Evolutionary conservation across 2,113 vertebrate genomes (phyloP).

Genomic region (Sisor rabdophorus): DNA sequence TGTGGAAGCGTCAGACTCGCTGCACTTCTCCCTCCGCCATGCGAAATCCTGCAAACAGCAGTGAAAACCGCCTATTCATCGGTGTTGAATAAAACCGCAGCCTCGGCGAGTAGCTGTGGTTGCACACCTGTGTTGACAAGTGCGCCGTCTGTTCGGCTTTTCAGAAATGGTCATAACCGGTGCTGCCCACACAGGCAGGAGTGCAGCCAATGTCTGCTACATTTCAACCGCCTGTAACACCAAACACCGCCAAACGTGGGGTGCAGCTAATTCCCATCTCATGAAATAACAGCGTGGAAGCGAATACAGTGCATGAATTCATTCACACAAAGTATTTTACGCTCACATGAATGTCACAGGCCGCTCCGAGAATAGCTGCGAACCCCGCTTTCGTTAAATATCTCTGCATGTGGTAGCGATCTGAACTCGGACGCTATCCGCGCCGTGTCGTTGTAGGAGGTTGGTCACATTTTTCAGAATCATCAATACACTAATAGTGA

Average conservation of each 20-base stretch:
- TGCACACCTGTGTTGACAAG: slow-evolving; percentile 59
- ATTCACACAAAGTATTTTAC: slow-evolving; percentile 18
- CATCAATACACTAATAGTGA: not conserved
- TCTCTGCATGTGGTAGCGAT: not conserved
- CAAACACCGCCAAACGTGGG: not conserved
- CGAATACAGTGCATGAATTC: slow-evolving; percentile 22
- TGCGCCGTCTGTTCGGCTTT: slow-evolving; percentile 33
- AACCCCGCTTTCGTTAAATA: slow-evolving; percentile 1
- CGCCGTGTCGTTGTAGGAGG: not conserved
- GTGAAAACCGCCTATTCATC: slow-evolving; percentile 14
- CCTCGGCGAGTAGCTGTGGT: slow-evolving; percentile 42
- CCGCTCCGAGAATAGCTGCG: not conserved
- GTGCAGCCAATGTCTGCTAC: slow-evolving; percentile 39
- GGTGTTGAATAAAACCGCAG: slow-evolving; percentile 33
- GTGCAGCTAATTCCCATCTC: not conserved
- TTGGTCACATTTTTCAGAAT: not conserved
- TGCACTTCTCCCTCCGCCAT: not conserved
- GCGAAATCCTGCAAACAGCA: slow-evolving; percentile 16
- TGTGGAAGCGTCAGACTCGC: not conserved
- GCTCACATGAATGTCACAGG: not conserved
- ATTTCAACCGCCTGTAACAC: slow-evolving; percentile 15
- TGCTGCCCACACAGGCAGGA: slow-evolving; percentile 1
- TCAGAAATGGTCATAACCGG: slow-evolving; percentile 38
- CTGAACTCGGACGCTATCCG: not conserved
- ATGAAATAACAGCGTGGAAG: not conserved